phyloP scores from a whole-genome alignment of 2,888 invertebrate genomes.

The Agonum fuliginosum region DNA sequence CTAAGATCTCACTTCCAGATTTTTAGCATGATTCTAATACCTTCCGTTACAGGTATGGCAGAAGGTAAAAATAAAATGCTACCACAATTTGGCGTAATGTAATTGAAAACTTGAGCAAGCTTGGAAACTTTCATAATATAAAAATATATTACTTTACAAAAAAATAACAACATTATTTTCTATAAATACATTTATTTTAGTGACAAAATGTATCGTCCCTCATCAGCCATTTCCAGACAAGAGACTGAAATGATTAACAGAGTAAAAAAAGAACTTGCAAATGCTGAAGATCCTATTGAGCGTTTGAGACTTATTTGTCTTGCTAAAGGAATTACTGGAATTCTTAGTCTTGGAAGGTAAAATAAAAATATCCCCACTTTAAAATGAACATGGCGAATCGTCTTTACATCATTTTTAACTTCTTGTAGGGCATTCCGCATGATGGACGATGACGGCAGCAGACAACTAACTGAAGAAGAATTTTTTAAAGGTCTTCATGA shows the following conservation, averaged over 20 bases:
- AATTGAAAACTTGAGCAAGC: too few relatives aligned
- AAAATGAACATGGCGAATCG: conserved; percentile 65
- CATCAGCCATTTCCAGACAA: conserved; percentile 83
- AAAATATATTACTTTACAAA: too few relatives aligned
- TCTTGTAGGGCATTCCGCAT: conserved; percentile 84
- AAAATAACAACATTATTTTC: too few relatives aligned
- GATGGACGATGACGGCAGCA: conserved; percentile 95
- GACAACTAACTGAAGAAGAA: conserved; percentile 86
- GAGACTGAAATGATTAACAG: conserved; percentile 88
- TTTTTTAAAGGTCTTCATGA: conserved; percentile 87
- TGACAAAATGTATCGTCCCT: conserved; percentile 74
- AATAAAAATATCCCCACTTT: conserved; percentile 58
- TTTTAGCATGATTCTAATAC: too few relatives aligned
- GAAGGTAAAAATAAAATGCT: too few relatives aligned
- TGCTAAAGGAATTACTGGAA: conserved; percentile 89
- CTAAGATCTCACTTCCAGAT: too few relatives aligned
- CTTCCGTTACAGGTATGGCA: too few relatives aligned
- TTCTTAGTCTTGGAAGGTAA: conserved; percentile 92
- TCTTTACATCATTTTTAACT: conserved; percentile 41
- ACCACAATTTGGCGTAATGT: too few relatives aligned
- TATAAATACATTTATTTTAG: too few relatives aligned
- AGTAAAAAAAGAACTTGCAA: conserved; percentile 77
- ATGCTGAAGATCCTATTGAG: conserved; percentile 86
- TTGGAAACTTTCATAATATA: too few relatives aligned
- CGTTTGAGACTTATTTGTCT: conserved; percentile 89